Base-by-base conservation (phyloP, 2,888 invertebrate genomes). In the Opisthograptis luteolata region DNA sequence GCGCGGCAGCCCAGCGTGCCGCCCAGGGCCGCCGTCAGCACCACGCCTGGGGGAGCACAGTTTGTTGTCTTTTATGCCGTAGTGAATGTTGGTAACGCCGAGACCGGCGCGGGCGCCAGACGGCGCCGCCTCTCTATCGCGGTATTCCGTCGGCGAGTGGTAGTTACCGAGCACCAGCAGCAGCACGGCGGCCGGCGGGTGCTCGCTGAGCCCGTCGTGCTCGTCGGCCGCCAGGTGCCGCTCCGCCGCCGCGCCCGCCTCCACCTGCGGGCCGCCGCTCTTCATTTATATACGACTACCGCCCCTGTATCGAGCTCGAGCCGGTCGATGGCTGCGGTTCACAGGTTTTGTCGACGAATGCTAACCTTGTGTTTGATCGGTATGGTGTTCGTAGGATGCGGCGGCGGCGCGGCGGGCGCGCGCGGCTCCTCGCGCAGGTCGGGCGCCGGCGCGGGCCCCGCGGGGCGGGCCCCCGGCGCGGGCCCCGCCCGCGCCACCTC, bases 1-100 rank as follows among this genome's bases (percentile, higher is more conserved):
- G 97, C 91, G 41, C 98, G 93, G 76, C 97, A 98, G 15, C 94
- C 96, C 60, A 96, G 94, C 70, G 98, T 88, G 48, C 95, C 93
- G 35, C 95, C 94, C 92, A 97, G 93, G 31, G 96, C 92, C 32
- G 94, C 94, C 17, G 97, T 96, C 68, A 97, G 93, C 57, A 94
- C 92, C 56, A 98, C 87, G 39, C 97, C 96, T 94, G 85, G 43
- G n/a, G n/a, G n/a, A n/a, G n/a, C n/a, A n/a, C n/a, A n/a, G n/a
- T n/a, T n/a, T n/a, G n/a, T n/a, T n/a, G n/a, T n/a, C n/a, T n/a
- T n/a, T n/a, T n/a, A n/a, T n/a, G n/a, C n/a, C n/a, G n/a, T n/a
- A n/a, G n/a, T n/a, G n/a, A n/a, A n/a, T n/a, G n/a, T n/a, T n/a
- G n/a, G n/a, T n/a, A n/a, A n/a, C n/a, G n/a, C n/a, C n/a, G n/a